A percentile compares a stretch with the other conserved stretches of the same genome.
These are phyloP conservation scores for Chloebia gouldiae DNA, from an alignment of 2,113 vertebrate species.

Conservation along the genomic window DNA sequence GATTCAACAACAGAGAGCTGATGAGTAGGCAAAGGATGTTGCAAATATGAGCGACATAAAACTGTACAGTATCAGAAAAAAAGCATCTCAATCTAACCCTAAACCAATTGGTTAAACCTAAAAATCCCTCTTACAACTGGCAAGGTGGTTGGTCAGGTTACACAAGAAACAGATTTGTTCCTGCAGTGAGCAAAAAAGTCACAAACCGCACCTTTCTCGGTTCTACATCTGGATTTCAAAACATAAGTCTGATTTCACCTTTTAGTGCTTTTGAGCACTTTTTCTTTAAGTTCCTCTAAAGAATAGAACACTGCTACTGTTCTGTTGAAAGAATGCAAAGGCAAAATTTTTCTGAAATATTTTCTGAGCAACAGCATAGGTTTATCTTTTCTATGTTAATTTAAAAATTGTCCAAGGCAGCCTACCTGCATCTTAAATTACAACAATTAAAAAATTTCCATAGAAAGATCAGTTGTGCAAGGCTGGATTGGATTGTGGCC, in stretches of 20 bases:
- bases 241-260: neutral
- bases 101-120: neutral
- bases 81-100: neutral
- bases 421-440: neutral
- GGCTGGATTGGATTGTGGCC: neutral
- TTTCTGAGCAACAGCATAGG: neutral
- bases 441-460: neutral
- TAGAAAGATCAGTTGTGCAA: neutral
- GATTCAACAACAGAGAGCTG: neutral
- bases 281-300: neutral
- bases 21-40: accelerated
- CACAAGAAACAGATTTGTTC: neutral
- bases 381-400: neutral
- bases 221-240: neutral
- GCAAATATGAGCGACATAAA: neutral
- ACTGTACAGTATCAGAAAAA: neutral
- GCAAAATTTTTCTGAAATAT: neutral
- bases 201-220: neutral
- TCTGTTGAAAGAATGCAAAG: neutral
- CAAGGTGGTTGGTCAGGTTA: neutral
- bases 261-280: neutral
- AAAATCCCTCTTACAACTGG: accelerated
- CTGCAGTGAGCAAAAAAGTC: neutral
- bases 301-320: neutral
- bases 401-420: neutral